Conservation (phyloP, 2,797 vertebrate genomes). For the Rhodeus uyekii region DNA sequence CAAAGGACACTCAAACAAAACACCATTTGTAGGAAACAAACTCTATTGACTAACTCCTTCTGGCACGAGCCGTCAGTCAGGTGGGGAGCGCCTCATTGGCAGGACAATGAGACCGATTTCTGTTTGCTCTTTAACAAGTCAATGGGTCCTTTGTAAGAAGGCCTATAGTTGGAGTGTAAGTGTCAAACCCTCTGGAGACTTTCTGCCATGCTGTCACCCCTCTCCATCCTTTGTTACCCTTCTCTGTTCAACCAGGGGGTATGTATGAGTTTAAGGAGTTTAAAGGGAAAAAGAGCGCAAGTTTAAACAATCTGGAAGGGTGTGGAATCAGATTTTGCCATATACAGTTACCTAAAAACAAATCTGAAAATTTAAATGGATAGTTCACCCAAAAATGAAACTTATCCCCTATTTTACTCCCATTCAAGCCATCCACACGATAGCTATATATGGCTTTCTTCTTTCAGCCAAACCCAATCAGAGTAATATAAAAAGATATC, state of each 20-base stretch:
- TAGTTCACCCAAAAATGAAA: too few relatives aligned
- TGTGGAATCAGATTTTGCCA: background rate
- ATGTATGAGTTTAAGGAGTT: conserved; percentile 52
- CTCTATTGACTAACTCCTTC: conserved; percentile 73
- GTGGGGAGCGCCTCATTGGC: conserved; percentile 73
- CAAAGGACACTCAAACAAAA: conserved; percentile 43
- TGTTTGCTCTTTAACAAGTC: conserved; percentile 80
- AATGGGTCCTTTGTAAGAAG: conserved; percentile 68
- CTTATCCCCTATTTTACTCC: too few relatives aligned
- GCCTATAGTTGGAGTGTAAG: conserved; percentile 51
- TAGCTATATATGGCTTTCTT: too few relatives aligned
- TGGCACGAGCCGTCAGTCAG: conserved; percentile 72
- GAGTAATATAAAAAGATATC: too few relatives aligned
- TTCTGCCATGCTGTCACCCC: conserved; percentile 48
- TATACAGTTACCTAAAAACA: background rate
- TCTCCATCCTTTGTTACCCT: conserved; percentile 47
- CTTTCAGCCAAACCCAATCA: too few relatives aligned
- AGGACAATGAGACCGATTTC: conserved; percentile 73
- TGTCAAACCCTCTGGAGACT: conserved; percentile 55
- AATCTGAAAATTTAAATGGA: background rate
- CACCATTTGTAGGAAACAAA: conserved; percentile 65
- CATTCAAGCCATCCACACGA: too few relatives aligned
- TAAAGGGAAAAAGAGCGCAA: conserved; percentile 42
- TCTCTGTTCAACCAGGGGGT: conserved; percentile 35
- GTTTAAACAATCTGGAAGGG: background rate